These are phyloP conservation scores for Pogonocichla stellata DNA, from an alignment of 2,113 vertebrate genomes.

Conservation along the genomic window DNA sequence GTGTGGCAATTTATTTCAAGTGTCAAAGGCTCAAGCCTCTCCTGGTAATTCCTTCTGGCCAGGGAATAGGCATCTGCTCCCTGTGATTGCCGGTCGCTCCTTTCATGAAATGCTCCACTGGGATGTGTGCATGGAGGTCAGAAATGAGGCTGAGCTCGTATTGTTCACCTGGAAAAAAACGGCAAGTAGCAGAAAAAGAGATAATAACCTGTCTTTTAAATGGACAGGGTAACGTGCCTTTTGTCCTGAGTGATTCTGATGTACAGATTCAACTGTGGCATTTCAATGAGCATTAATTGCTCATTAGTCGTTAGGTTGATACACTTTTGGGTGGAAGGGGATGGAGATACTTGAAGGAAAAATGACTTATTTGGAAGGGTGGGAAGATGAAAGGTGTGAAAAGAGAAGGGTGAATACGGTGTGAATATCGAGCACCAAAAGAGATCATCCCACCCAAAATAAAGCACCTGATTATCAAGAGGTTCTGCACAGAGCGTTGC, in stretches of 20 bases:
- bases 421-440: not conserved
- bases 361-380: not conserved
- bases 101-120: not conserved
- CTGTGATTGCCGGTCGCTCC: not conserved
- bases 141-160: not conserved
- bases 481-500: accelerated
- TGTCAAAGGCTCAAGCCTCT: not conserved
- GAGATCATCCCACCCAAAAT: not conserved
- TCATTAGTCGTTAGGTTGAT: not conserved
- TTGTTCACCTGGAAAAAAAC: not conserved
- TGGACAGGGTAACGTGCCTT: not conserved
- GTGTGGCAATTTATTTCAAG: not conserved
- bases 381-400: not conserved
- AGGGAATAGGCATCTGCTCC: not conserved
- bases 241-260: not conserved
- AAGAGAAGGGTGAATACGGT: not conserved
- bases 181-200: not conserved
- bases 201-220: not conserved
- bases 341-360: not conserved
- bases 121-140: not conserved
- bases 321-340: not conserved
- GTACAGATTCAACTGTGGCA: not conserved
- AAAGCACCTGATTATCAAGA: not conserved
- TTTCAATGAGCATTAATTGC: not conserved
- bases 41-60: not conserved